A percentile compares a stretch with the other conserved stretches of the same genome.
Conservation (phyloP, 1,140 invertebrate genomes). For the Sminthurides bifidus region DNA sequence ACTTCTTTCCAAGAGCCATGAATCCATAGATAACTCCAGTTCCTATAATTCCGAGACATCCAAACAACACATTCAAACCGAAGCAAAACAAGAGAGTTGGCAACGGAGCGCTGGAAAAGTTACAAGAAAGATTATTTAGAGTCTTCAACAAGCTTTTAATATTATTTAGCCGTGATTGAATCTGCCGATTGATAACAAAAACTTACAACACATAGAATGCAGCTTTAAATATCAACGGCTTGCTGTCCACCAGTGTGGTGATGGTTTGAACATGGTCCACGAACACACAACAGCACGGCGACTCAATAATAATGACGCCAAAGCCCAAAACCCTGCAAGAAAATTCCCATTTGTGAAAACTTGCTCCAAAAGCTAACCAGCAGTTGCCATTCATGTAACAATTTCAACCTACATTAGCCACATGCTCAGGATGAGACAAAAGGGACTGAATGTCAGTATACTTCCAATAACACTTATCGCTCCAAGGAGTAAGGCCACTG, state of each 20-base stretch:
- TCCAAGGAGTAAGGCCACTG: conserved; percentile 81
- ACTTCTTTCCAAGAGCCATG: conserved; percentile 86
- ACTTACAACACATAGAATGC: conserved; percentile 71
- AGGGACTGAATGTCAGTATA: conserved; percentile 41
- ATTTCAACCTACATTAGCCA: conserved; percentile 61
- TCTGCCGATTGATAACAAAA: conserved; percentile 11
- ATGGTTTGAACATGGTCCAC: conserved; percentile 77
- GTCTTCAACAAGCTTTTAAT: background rate
- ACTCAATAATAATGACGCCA: conserved; percentile 72
- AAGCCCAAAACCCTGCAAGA: conserved; percentile 60
- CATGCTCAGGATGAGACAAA: conserved; percentile 62
- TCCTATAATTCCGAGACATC: conserved; percentile 72
- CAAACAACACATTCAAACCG: conserved; percentile 64
- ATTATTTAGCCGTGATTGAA: background rate
- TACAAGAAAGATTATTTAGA: conserved; percentile 4
- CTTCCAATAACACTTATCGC: conserved; percentile 64
- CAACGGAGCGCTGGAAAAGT: conserved; percentile 51
- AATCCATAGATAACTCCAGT: conserved; percentile 83
- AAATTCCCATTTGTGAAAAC: background rate
- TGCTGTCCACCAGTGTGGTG: conserved; percentile 57
- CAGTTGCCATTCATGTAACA: background rate
- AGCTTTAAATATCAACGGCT: conserved; percentile 84
- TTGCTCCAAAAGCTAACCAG: background rate
- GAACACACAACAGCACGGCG: conserved; percentile 88
- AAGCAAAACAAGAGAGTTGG: conserved; percentile 65